A percentile compares a stretch with the other conserved stretches of the same genome.
Conservation (phyloP, 2,113 vertebrate genomes). For the Xiphophorus couchianus region DNA sequence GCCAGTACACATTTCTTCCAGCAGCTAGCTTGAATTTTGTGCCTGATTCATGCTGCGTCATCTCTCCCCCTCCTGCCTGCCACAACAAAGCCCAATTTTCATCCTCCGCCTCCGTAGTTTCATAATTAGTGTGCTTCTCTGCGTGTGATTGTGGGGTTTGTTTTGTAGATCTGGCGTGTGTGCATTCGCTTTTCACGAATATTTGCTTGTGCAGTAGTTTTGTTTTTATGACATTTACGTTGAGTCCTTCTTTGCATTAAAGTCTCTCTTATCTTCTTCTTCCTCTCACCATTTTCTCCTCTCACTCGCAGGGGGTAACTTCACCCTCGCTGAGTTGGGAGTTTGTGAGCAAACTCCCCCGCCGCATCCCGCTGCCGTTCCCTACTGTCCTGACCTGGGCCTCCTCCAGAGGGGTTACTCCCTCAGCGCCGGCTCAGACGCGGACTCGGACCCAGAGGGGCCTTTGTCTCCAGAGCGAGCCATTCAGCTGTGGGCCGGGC, state of each 20-base stretch:
- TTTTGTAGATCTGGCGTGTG: slow-evolving; percentile 41
- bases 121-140: slow-evolving; percentile 70
- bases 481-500: slow-evolving; percentile 90
- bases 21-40: slow-evolving; percentile 64
- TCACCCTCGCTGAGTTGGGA: slow-evolving; percentile 92
- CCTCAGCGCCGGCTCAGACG: slow-evolving; percentile 88
- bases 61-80: slow-evolving; percentile 58
- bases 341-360: slow-evolving; percentile 88
- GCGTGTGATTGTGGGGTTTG: slow-evolving; percentile 68
- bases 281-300: slow-evolving; percentile 36
- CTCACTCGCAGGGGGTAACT: slow-evolving; percentile 83
- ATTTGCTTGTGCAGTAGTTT: slow-evolving; percentile 31
- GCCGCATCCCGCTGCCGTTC: slow-evolving; percentile 84
- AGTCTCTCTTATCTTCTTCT: slow-evolving; percentile 16
- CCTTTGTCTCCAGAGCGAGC: slow-evolving; percentile 91
- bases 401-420: slow-evolving; percentile 92
- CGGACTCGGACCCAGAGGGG: slow-evolving; percentile 92
- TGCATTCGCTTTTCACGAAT: slow-evolving; percentile 30
- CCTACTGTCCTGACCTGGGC: slow-evolving; percentile 91
- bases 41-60: slow-evolving; percentile 74
- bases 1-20: slow-evolving; percentile 62
- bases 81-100: slow-evolving; percentile 71
- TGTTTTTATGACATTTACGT: slow-evolving; percentile 12
- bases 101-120: slow-evolving; percentile 69
- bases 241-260: slow-evolving; percentile 5